Percentiles rank a stretch among this genome's conserved stretches.
Evolutionary conservation across 64 coral and sea anemone genomes (phyloP).

Genomic region (Acropora tenuis): DNA sequence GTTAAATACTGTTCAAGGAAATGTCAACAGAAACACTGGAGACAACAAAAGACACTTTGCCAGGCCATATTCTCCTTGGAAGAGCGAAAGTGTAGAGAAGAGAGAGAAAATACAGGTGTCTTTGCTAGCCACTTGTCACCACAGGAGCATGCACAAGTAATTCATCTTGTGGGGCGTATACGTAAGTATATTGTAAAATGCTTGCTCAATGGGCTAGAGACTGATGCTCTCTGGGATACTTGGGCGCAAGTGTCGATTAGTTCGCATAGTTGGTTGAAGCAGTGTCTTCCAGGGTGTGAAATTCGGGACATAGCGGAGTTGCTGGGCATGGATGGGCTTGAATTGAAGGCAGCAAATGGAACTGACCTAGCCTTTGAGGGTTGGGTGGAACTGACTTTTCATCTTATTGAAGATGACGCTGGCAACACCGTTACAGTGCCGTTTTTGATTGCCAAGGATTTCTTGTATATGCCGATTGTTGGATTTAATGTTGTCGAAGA

Average conservation of each 20-base stretch:
- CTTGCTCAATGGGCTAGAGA: slow-evolving; percentile 13
- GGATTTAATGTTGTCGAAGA: slow-evolving; percentile 71
- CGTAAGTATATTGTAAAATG: slow-evolving; percentile 61
- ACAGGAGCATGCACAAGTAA: slow-evolving; percentile 52
- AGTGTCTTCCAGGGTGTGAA: slow-evolving; percentile 24
- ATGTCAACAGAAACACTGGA: slow-evolving; percentile 67
- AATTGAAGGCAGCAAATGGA: slow-evolving; percentile 69
- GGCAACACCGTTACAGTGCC: slow-evolving; percentile 51
- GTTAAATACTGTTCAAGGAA: slow-evolving; percentile 62
- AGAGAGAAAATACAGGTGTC: background rate
- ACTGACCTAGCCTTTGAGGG: slow-evolving; percentile 52
- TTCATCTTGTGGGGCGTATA: slow-evolving; percentile 68
- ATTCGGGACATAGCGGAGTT: slow-evolving; percentile 58
- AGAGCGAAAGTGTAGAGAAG: slow-evolving; percentile 44
- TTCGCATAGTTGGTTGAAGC: slow-evolving; percentile 2
- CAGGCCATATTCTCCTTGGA: slow-evolving; percentile 18
- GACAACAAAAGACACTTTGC: slow-evolving; percentile 40
- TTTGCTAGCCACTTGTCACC: slow-evolving; percentile 68
- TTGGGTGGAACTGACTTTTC: slow-evolving; percentile 67
- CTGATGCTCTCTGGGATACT: slow-evolving; percentile 62
- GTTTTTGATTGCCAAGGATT: slow-evolving; percentile 32
- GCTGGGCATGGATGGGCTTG: slow-evolving; percentile 50
- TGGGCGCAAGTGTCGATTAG: slow-evolving; percentile 83
- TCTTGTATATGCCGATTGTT: slow-evolving; percentile 57
- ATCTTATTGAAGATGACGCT: background rate